Evolutionary conservation across 2,888 invertebrate genomes (phyloP).

Genomic region (Candidula unifasciata): DNA sequence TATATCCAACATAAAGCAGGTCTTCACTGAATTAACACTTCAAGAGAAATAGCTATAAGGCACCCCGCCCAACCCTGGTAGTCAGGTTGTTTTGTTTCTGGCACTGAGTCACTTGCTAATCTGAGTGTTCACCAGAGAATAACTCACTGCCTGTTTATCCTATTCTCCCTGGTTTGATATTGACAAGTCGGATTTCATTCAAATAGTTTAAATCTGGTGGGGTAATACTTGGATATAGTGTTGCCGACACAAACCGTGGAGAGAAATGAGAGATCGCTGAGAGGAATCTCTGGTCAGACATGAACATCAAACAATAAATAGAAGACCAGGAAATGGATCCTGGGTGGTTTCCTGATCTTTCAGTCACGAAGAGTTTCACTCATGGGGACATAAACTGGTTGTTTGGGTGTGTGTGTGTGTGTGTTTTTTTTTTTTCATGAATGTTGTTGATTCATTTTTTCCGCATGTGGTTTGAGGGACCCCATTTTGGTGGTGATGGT

Average conservation of each 20-base stretch:
- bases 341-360: neutral
- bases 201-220: neutral
- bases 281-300: neutral
- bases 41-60: too few relatives aligned
- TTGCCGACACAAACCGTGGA: neutral
- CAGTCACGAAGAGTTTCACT: neutral
- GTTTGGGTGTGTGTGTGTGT: too few relatives aligned
- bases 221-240: neutral
- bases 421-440: too few relatives aligned
- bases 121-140: neutral
- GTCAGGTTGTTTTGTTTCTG: too few relatives aligned
- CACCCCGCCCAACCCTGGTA: too few relatives aligned
- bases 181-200: neutral
- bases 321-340: constrained; percentile 10
- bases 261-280: neutral
- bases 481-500: neutral
- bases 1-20: too few relatives aligned
- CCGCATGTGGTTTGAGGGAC: neutral
- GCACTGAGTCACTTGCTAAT: too few relatives aligned
- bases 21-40: too few relatives aligned
- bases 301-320: constrained; percentile 12
- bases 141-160: neutral
- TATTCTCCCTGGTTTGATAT: neutral
- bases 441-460: neutral
- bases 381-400: neutral